phyloP scores from a whole-genome alignment of 2,113 vertebrate species.

The Mastomys coucha region DNA sequence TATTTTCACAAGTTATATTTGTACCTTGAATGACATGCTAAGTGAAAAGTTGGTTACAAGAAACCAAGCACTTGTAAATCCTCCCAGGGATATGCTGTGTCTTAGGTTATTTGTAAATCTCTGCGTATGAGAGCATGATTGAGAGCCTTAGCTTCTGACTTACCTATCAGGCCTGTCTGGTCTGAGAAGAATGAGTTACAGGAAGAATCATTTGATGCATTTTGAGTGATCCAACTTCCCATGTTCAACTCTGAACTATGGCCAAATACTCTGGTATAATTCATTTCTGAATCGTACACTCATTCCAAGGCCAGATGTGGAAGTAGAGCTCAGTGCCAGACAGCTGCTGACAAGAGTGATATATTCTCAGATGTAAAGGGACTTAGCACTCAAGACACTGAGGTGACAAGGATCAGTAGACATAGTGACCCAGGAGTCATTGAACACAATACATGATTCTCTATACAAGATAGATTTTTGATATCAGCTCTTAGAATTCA shows the following conservation, averaged over 20 bases:
- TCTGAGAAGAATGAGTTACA: neutral
- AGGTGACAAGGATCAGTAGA: neutral
- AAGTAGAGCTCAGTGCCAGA: neutral
- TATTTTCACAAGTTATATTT: neutral
- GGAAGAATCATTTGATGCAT: neutral
- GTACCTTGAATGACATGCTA: neutral
- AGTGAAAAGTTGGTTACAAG: neutral
- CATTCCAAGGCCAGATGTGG: neutral
- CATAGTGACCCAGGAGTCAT: neutral
- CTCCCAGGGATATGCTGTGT: neutral
- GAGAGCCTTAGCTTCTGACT: neutral
- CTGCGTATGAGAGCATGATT: neutral
- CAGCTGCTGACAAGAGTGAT: neutral
- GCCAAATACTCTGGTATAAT: neutral
- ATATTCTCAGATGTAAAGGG: neutral
- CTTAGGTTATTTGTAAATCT: neutral
- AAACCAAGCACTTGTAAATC: neutral
- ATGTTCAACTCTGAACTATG: neutral
- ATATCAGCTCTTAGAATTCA: neutral
- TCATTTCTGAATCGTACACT: neutral
- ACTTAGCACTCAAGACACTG: neutral
- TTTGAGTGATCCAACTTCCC: neutral
- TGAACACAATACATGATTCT: neutral
- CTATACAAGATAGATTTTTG: constrained; percentile 19
- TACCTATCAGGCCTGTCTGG: neutral